These are phyloP conservation scores for Danio rerio DNA, from an alignment of 2,113 vertebrate genomes.

Conservation along the genomic window GRCz12tu NC_133192.1:20483501-20484000, in stretches of 20 bases:
- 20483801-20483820: not conserved
- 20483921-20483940: not conserved
- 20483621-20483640: slow-evolving; percentile 45
- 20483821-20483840: not conserved
- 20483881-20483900: not conserved
- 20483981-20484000: not conserved
- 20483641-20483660: slow-evolving; percentile 47
- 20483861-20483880: not conserved
- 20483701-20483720: slow-evolving; percentile 53
- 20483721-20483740: slow-evolving; percentile 30
- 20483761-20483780: not conserved
- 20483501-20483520: slow-evolving; percentile 21
- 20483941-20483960: slow-evolving; percentile 13
- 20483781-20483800: not conserved
- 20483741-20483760: slow-evolving; percentile 5
- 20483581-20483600: slow-evolving; percentile 48
- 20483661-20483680: slow-evolving; percentile 56
- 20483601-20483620: slow-evolving; percentile 46
- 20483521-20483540: slow-evolving; percentile 5
- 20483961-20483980: not conserved
- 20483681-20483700: slow-evolving; percentile 60
- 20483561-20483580: not conserved
- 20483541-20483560: not conserved
- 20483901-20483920: not conserved
- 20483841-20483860: not conserved